Evolutionary conservation across 2,797 vertebrate genomes (phyloP), one percentile per base, ranked within the genome.

Genomic region (Labeo calbasu): DNA sequence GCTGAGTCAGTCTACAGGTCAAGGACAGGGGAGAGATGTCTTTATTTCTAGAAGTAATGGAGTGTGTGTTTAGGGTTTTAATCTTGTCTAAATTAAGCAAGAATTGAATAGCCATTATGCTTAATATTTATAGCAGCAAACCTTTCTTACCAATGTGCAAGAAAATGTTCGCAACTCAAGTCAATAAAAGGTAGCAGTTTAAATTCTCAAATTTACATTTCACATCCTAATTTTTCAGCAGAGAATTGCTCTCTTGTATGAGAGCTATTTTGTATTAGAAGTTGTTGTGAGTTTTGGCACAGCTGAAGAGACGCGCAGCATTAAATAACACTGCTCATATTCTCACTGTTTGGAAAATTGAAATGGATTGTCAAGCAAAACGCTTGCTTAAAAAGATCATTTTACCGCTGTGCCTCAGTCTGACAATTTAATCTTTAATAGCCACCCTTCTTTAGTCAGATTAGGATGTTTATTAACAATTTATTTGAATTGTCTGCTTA

Each of bases 321-420:
- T 76, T 78, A 50, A 73, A 65, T 36, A 50, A 73, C 4, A 19
- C 13, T 46, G 15, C 46, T 63, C 43, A 59, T 89, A 82, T 89
- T 68, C 89, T 87, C 51, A 59, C 82, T 88, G 88, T 88, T 90
- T 89, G 82, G 81, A 84, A 88, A 90, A 88, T 84, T 85, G 19
- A 90, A 93, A 88, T n/a, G 53, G 69, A 87, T 92, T 91, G 87
- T 90, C 86, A 88, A 91, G 90, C 92, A 91, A 94, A 94, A 90
- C 87, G 87, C 83, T 82, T 87, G 86, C 85, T 93, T 91, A 90
- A 90, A 89, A 90, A 88, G 83, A 88, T 90, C 51, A 89, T 93
- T 92, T 63, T 73, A 84, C 86, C 3, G 4, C 82, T 76, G 75
- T 88, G 90, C 88, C 86, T 90, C 88, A 88, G 88, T 90, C 87